Evolutionary conservation across 2,888 invertebrate species (phyloP).

Genomic region (Platynereis dumerilii): DNA sequence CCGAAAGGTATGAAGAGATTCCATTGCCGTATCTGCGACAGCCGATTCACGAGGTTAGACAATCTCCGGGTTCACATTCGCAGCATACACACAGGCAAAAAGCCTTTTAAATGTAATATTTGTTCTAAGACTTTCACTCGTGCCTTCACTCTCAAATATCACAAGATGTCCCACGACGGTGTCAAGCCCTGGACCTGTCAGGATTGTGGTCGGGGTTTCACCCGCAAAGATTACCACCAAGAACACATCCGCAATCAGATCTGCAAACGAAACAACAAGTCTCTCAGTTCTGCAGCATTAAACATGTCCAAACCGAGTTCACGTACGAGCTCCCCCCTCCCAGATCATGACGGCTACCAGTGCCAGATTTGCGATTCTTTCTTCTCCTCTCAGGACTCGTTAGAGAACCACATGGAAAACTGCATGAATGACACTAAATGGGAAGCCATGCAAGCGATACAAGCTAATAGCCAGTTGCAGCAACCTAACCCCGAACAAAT

Average conservation of each 20-base stretch:
- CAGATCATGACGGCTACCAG: background rate
- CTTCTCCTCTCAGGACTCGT: background rate
- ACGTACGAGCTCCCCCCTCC: background rate
- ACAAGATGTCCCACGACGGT: constrained; percentile 9
- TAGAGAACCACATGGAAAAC: constrained; percentile 6
- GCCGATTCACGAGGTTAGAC: constrained; percentile 3
- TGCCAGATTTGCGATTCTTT: background rate
- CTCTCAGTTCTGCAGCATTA: background rate
- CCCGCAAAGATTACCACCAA: constrained; percentile 1
- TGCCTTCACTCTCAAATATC: constrained; percentile 7
- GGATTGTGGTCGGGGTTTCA: background rate
- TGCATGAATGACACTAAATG: background rate
- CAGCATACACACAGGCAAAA: background rate
- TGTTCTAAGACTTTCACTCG: background rate
- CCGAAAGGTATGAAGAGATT: background rate
- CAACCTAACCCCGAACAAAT: too few species aligned
- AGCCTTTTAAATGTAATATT: constrained; percentile 1
- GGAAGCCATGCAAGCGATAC: too few species aligned
- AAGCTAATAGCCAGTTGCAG: too few species aligned
- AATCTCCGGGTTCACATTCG: constrained; percentile 2
- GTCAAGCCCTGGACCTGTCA: background rate
- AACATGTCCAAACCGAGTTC: background rate
- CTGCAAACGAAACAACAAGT: background rate
- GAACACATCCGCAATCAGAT: constrained; percentile 1
- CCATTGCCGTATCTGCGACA: background rate